phyloP scores from a whole-genome alignment of 2,888 invertebrate genomes.

The Callimorpha dominula region DNA sequence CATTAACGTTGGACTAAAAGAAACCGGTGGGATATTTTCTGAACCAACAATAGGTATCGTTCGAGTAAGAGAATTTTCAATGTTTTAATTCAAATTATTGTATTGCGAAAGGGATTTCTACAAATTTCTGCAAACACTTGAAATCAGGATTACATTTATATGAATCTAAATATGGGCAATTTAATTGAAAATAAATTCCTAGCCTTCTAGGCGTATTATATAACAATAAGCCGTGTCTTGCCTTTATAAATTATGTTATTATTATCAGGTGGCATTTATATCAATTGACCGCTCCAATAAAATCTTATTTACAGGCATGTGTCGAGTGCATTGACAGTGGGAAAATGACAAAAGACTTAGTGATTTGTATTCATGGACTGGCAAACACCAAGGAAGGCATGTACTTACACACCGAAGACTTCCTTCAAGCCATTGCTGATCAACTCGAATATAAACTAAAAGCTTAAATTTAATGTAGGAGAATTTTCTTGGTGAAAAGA shows the following conservation, averaged over 20 bases:
- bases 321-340: slow-evolving; percentile 94
- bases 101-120: too few relatives aligned
- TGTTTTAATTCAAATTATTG: neutral
- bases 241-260: neutral
- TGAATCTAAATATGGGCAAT: too few relatives aligned
- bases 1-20: neutral
- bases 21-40: neutral
- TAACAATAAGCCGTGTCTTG: neutral
- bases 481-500: slow-evolving; percentile 5
- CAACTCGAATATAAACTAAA: slow-evolving; percentile 87
- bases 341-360: slow-evolving; percentile 96
- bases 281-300: neutral
- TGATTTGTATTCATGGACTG: slow-evolving; percentile 94
- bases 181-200: too few relatives aligned
- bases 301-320: slow-evolving; percentile 87
- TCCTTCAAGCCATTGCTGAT: slow-evolving; percentile 93
- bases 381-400: slow-evolving; percentile 93
- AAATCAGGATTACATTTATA: too few relatives aligned
- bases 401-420: slow-evolving; percentile 95
- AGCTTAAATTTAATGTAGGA: slow-evolving; percentile 57
- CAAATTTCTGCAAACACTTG: too few relatives aligned
- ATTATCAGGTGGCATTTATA: neutral
- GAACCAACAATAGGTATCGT: too few relatives aligned
- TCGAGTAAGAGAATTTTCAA: too few relatives aligned
- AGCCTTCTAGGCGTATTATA: too few relatives aligned